Base-by-base conservation (phyloP, 2,888 invertebrate species). In the Synanthedon formicaeformis region DNA sequence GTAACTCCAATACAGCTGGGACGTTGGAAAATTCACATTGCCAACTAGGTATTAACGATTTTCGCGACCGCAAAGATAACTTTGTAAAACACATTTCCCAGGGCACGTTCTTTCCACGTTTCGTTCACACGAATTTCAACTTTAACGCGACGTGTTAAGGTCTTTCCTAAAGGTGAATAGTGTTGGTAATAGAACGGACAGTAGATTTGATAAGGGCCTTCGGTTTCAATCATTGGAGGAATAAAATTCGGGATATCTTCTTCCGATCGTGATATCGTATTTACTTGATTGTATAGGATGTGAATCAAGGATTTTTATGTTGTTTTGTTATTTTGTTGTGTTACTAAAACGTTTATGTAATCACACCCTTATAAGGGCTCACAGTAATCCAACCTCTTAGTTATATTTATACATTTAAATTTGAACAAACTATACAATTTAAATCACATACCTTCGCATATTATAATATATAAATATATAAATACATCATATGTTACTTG, bases 141-240 rank as follows among this genome's bases (percentile, higher is more conserved):
- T 53, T 54, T 65, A 60, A 56, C 13, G 4, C 1, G 6, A 53
- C 6, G 50, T 12, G 40, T 52, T 58, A 62, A 51, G 53, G 50
- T 48, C 34, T 34, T 4, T 6, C 45, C 11, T 14, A 11, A 10
- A 49, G 49, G 16, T 12, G 23, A 49, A 49, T 10, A 16, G 13
- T 13, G 23, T 49, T 49, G 14, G 49, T 49, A 49, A 49, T 16
- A 51, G 56, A 56, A 59, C 60, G 64, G 60, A 56, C 60, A 60
- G 62, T 62, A 59, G 65, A 68, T 69, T 64, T 66, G 68, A 69
- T 65, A 65, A 67, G 65, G 59, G 66, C 69, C 64, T 65, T 71
- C 66, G 69, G 71, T 75, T 76, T 76, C 76, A 76, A 76, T 77
- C 73, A 75, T 75, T 71, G 69, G 61, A 57, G 59, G 63, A 69